Evolutionary conservation across 2,888 invertebrate genomes (phyloP).

Genomic region (Agapetus fuscipes): DNA sequence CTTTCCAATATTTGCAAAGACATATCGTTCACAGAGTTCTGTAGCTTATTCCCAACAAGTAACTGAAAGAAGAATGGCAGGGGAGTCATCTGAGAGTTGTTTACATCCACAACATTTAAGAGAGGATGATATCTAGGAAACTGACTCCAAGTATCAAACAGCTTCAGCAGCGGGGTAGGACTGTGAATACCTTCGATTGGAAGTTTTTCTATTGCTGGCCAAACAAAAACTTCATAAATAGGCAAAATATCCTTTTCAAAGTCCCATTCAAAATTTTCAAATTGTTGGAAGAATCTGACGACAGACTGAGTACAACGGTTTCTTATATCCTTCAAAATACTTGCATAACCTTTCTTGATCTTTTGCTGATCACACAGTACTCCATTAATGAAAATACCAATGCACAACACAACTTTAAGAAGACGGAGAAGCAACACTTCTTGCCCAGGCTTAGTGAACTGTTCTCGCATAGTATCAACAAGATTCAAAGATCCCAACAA

Average conservation of each 20-base stretch:
- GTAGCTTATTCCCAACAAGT: conserved; percentile 58
- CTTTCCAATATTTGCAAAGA: conserved; percentile 69
- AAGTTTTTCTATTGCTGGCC: conserved; percentile 68
- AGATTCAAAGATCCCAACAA: conserved; percentile 68
- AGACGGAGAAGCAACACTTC: conserved; percentile 56
- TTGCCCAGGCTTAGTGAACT: conserved; percentile 72
- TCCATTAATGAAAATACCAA: conserved; percentile 55
- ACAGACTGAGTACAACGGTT: conserved; percentile 51
- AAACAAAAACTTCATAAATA: conserved; percentile 68
- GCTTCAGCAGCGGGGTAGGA: conserved; percentile 70
- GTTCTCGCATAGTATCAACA: conserved; percentile 64
- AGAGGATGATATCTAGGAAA: conserved; percentile 69
- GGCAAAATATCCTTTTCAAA: conserved; percentile 57
- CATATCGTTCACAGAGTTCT: conserved; percentile 53
- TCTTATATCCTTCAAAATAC: conserved; percentile 56
- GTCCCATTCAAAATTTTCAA: conserved; percentile 65
- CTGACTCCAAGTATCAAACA: conserved; percentile 72
- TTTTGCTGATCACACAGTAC: conserved; percentile 47
- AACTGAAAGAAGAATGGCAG: conserved; percentile 62
- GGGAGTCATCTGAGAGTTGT: conserved; percentile 41
- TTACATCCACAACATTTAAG: conserved; percentile 49
- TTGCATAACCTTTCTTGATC: conserved; percentile 53
- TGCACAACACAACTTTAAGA: conserved; percentile 60
- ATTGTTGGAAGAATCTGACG: conserved; percentile 68
- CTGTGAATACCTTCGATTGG: conserved; percentile 72